Conservation (phyloP, 35 echinoderm and acorn worm species). For the Patiria miniata region DNA sequence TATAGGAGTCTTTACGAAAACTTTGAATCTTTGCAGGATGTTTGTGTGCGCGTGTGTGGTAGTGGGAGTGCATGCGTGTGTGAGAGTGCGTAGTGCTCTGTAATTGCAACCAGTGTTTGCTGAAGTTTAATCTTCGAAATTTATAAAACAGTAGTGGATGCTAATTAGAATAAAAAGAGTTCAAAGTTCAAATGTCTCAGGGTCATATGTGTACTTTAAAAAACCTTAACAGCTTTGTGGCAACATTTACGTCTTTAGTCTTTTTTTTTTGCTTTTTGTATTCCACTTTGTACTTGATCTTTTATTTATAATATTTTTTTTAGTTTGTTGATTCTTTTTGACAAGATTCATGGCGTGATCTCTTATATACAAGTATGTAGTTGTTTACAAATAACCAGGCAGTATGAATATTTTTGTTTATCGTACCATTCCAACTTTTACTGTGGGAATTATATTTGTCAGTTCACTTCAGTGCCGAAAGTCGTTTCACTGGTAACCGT, state of each 20-base stretch:
- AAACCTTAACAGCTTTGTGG: neutral
- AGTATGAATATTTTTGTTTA: no score
- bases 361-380: no score
- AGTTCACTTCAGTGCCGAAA: no score
- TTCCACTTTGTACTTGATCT: neutral
- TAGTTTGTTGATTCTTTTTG: no score
- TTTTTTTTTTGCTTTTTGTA: slow-evolving; percentile 10
- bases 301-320: neutral
- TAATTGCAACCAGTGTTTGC: slow-evolving; percentile 15
- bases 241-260: no score
- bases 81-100: slow-evolving; percentile 6
- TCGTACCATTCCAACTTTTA: no score
- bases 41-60: neutral
- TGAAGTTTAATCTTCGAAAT: slow-evolving; percentile 7
- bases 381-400: no score
- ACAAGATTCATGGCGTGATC: no score
- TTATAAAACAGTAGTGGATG: slow-evolving; percentile 28
- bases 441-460: no score
- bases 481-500: no score
- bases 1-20: slow-evolving; percentile 16
- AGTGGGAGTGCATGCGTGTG: neutral
- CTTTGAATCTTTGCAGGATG: neutral
- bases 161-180: slow-evolving; percentile 24
- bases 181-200: slow-evolving; percentile 31
- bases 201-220: slow-evolving; percentile 28